phyloP scores from a whole-genome alignment of 53 echinoderm and acorn worm genomes.

The Holothuria scabra region DNA sequence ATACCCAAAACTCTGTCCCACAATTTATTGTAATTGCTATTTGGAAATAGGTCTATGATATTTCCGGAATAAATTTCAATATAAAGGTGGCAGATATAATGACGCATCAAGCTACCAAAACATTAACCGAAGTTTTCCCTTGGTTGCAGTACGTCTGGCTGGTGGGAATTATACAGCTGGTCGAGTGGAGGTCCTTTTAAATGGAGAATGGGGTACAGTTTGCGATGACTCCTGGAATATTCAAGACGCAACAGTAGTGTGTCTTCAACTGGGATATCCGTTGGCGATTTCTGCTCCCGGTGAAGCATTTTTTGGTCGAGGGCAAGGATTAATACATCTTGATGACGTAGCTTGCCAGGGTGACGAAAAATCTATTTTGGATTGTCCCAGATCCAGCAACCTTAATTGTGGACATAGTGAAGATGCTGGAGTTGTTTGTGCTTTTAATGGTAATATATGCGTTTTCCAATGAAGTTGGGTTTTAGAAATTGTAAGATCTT shows the following conservation, averaged over 20 bases:
- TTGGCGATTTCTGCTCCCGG: not conserved
- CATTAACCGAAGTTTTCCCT: too few relatives aligned
- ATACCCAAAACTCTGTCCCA: too few relatives aligned
- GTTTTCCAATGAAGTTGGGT: too few relatives aligned
- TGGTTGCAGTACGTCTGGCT: not conserved
- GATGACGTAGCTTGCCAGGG: constrained; percentile 20
- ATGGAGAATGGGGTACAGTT: not conserved
- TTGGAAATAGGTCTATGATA: too few relatives aligned
- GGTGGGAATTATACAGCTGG: constrained; percentile 25
- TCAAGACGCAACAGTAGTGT: constrained; percentile 20
- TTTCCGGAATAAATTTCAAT: too few relatives aligned
- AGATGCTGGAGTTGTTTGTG: constrained; percentile 43
- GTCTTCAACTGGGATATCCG: not conserved
- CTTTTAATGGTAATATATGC: not conserved
- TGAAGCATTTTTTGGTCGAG: constrained; percentile 17
- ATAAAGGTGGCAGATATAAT: too few relatives aligned
- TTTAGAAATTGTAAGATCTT: too few relatives aligned
- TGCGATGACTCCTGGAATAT: constrained; percentile 4
- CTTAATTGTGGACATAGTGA: constrained; percentile 39
- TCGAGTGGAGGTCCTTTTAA: constrained; percentile 28
- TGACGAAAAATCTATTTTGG: not conserved
- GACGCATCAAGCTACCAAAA: too few relatives aligned
- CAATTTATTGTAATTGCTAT: too few relatives aligned
- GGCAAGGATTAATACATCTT: constrained; percentile 7
- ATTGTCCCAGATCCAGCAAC: constrained; percentile 4